A percentile compares a stretch with the other conserved stretches of the same genome.
Conservation (phyloP, 2,113 vertebrate species). For the Takifugu flavidus region DNA sequence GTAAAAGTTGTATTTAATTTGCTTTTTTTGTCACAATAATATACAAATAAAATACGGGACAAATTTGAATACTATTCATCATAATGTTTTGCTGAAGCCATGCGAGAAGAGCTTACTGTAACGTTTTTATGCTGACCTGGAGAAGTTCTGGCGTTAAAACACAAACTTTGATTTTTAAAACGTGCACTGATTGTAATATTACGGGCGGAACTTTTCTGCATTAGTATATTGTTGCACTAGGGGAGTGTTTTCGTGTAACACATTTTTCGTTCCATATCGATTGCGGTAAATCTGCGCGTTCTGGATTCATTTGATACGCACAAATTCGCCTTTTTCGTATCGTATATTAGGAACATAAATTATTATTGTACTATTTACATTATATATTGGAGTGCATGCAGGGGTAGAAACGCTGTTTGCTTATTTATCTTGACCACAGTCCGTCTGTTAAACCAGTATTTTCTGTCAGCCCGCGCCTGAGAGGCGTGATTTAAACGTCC, state of each 20-base stretch:
- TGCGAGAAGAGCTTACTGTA: neutral
- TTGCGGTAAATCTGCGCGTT: neutral
- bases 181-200: neutral
- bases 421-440: slow-evolving; percentile 12
- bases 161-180: neutral
- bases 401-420: neutral
- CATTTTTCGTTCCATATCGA: neutral
- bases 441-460: slow-evolving; percentile 35
- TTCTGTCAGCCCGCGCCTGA: neutral
- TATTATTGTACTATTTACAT: neutral
- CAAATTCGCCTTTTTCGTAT: neutral
- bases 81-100: neutral
- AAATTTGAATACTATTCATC: neutral
- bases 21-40: no score
- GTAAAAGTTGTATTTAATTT: no score
- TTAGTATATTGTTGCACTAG: slow-evolving; percentile 3
- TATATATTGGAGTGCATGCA: accelerated
- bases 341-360: neutral
- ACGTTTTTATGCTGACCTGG: neutral
- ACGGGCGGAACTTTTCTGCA: slow-evolving; percentile 27
- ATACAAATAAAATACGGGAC: neutral
- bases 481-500: neutral
- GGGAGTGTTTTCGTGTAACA: slow-evolving; percentile 52
- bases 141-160: neutral
- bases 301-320: accelerated